A percentile compares a stretch with the other conserved stretches of the same genome.
These are phyloP conservation scores for mouse (Mus musculus) DNA, from an alignment of 2,113 vertebrate species.

Conservation along the genomic window DNA sequence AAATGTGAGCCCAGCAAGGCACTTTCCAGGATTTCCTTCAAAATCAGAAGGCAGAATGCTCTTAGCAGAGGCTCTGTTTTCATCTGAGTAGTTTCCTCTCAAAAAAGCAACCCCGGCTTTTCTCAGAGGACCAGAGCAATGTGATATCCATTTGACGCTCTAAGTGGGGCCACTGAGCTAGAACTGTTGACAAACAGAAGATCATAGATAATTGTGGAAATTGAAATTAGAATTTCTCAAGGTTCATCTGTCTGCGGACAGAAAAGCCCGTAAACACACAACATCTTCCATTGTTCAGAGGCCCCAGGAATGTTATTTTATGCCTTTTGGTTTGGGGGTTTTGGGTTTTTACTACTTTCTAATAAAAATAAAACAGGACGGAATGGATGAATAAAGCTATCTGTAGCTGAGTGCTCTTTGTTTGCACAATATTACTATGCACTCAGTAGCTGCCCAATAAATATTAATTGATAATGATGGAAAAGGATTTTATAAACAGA, in stretches of 20 bases:
- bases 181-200: conserved; percentile 74
- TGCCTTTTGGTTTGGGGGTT: conserved; percentile 25
- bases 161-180: conserved; percentile 46
- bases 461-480: conserved; percentile 81
- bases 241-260: conserved; percentile 63
- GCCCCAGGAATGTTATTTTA: conserved; percentile 63
- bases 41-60: conserved; percentile 70
- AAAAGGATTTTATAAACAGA: conserved; percentile 76
- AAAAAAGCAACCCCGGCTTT: conserved; percentile 22
- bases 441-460: conserved; percentile 77
- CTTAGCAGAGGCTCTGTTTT: conserved; percentile 74
- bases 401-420: conserved; percentile 65
- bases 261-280: conserved; percentile 65
- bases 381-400: conserved; percentile 68
- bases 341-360: conserved; percentile 63
- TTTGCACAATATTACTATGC: conserved; percentile 76
- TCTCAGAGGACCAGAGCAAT: conserved; percentile 70
- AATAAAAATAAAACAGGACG: conserved; percentile 77
- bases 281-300: conserved; percentile 63
- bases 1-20: conserved; percentile 76
- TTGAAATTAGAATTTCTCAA: conserved; percentile 67
- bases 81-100: conserved; percentile 53
- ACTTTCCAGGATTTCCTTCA: conserved; percentile 83
- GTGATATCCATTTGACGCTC: conserved; percentile 73
- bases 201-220: conserved; percentile 70